Evolutionary conservation across 2,797 vertebrate genomes (phyloP).

Genomic region (Girardinus metallicus): DNA sequence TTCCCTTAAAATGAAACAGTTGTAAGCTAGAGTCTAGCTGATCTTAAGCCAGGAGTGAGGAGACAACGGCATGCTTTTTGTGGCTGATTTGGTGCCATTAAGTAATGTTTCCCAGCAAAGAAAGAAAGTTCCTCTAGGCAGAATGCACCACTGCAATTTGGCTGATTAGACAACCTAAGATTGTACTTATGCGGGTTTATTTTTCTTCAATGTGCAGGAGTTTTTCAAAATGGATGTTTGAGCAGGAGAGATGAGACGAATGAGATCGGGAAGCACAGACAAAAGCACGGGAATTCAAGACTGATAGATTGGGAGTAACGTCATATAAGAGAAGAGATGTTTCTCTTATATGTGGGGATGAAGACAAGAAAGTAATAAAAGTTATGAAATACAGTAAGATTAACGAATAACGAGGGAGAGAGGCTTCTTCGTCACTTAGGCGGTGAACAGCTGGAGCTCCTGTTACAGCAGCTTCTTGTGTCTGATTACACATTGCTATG

Average conservation of each 20-base stretch:
- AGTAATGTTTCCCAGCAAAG: conserved; percentile 70
- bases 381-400: neutral
- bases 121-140: conserved; percentile 53
- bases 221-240: conserved; percentile 33
- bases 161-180: conserved; percentile 73
- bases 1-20: neutral
- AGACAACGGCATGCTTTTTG: conserved; percentile 20
- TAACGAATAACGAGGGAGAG: conserved; percentile 7
- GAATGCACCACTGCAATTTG: conserved; percentile 65
- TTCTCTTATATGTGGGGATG: neutral
- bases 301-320: neutral
- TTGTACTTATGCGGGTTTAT: conserved; percentile 61
- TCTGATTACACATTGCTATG: conserved; percentile 48
- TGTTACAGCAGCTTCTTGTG: conserved; percentile 38
- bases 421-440: conserved; percentile 19
- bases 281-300: conserved; percentile 13
- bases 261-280: neutral
- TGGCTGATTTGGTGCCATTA: conserved; percentile 65
- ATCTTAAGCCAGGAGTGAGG: conserved; percentile 20
- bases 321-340: neutral
- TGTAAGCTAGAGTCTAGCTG: conserved; percentile 28
- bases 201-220: conserved; percentile 70
- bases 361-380: neutral
- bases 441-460: conserved; percentile 49
- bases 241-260: neutral